Conservation (phyloP, 2,797 vertebrate genomes). For the Eulemur mongoz region DNA sequence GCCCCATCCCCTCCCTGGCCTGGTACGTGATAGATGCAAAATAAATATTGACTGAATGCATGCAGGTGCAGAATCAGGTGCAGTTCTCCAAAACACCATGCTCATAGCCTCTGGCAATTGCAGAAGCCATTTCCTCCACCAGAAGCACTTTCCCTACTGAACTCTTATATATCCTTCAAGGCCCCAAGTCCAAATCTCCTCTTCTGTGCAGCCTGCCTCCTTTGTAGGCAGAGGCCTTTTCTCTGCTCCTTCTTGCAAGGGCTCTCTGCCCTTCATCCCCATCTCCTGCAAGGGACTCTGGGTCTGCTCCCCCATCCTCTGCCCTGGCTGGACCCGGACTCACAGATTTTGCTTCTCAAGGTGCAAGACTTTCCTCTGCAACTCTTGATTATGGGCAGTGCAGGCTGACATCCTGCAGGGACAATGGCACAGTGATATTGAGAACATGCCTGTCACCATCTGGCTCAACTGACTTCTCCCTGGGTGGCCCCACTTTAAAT, state of each 20-base stretch:
- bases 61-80: fast-evolving
- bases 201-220: neutral
- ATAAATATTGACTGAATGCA: neutral
- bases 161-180: neutral
- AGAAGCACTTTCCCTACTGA: neutral
- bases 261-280: neutral
- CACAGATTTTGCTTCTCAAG: slow-evolving; percentile 95
- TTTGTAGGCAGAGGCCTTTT: neutral
- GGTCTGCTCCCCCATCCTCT: fast-evolving
- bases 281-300: neutral
- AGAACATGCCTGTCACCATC: neutral
- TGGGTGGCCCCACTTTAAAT: neutral
- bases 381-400: slow-evolving; percentile 91
- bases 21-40: neutral
- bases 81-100: neutral
- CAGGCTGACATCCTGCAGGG: slow-evolving; percentile 92
- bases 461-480: neutral
- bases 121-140: neutral
- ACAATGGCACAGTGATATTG: neutral
- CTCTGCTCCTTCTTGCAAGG: neutral
- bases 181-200: neutral
- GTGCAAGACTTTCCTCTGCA: slow-evolving; percentile 93
- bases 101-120: neutral
- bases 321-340: slow-evolving; percentile 71
- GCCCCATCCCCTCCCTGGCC: fast-evolving